Evolutionary conservation across 2,797 vertebrate species (phyloP), one percentile per base, ranked within the genome.

Genomic region (Acanthurus tractus): DNA sequence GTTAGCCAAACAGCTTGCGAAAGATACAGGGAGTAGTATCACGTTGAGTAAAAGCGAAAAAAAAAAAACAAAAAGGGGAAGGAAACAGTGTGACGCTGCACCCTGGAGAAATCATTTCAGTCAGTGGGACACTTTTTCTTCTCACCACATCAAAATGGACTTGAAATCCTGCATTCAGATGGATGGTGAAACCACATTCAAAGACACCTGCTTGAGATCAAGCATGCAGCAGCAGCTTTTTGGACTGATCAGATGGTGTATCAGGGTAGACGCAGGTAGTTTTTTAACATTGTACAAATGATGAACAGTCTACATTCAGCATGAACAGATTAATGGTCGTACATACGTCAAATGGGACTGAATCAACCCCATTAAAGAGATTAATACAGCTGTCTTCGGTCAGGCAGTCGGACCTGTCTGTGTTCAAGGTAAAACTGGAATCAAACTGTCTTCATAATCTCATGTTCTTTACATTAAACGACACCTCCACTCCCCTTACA

Each of bases 1-100:
- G 82, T 87, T 83, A 82, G 78, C 79, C 80, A 88, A 93, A 91
- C 88, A 88, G 84, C 88, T 86, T 85, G 90, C 73, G 82, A 86
- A 85, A 85, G 88, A 92, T 85, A 79, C 84, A 80, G 74, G 70
- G 79, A 91, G 80, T 53, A 49, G 76, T 59, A 84, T 87, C 83
- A 85, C 62, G 40, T 72, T 10, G 53, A 53, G 79, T 70, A 36
- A 88, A 79, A 76, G 84, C 63, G 25, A 2, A n/a, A 29, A 29
- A 34, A 34, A 34, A 34, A 34, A 34, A 34, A 34, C 6, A 12
- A 74, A 85, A 69, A 72, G 49, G 59, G 52, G 59, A 76, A 54
- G 69, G 63, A 40, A 69, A 25, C 74, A 66, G 78, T 22, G 67
- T 63, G 73, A 70, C 34, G 74, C 66, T 15, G 15, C 73, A 59